Percentiles rank a stretch among this genome's conserved stretches.
These are phyloP conservation scores for Podotricha telesiphe DNA, from an alignment of 2,888 invertebrate species.

Conservation along the genomic window DNA sequence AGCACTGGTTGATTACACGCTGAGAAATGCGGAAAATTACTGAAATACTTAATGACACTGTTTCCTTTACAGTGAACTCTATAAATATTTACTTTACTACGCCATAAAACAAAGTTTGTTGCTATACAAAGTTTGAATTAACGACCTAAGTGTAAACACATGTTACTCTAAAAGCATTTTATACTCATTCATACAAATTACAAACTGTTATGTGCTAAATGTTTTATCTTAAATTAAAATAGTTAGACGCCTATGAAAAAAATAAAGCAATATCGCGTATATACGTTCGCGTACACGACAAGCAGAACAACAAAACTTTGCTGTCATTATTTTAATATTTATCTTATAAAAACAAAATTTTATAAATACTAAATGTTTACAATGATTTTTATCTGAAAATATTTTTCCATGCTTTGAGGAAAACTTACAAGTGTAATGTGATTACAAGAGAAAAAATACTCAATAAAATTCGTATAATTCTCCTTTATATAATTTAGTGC, in stretches of 20 bases:
- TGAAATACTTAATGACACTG: conserved; percentile 68
- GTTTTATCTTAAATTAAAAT: conserved; percentile 8
- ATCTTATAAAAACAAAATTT: background rate
- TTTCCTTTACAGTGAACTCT: conserved; percentile 46
- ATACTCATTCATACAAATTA: conserved; percentile 48
- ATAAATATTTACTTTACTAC: conserved; percentile 63
- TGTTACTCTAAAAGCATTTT: conserved; percentile 70
- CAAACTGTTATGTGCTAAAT: conserved; percentile 20
- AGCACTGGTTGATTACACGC: conserved; percentile 71
- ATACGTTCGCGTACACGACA: background rate
- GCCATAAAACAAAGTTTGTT: conserved; percentile 59
- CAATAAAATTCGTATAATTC: background rate
- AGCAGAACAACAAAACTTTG: background rate
- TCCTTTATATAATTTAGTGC: background rate
- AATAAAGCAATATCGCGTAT: conserved; percentile 26
- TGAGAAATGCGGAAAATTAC: conserved; percentile 72
- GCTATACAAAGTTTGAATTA: conserved; percentile 67
- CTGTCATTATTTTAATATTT: background rate
- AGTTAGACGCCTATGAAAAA: conserved; percentile 24
- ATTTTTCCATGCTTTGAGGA: conserved; percentile 31
- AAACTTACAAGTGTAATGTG: conserved; percentile 32
- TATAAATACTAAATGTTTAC: background rate
- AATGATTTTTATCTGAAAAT: conserved; percentile 20
- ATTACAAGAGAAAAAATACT: conserved; percentile 16
- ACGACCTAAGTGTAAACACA: conserved; percentile 68